Evolutionary conservation across 2,888 invertebrate species (phyloP).

Genomic region (Orthonychiurus folsomi): DNA sequence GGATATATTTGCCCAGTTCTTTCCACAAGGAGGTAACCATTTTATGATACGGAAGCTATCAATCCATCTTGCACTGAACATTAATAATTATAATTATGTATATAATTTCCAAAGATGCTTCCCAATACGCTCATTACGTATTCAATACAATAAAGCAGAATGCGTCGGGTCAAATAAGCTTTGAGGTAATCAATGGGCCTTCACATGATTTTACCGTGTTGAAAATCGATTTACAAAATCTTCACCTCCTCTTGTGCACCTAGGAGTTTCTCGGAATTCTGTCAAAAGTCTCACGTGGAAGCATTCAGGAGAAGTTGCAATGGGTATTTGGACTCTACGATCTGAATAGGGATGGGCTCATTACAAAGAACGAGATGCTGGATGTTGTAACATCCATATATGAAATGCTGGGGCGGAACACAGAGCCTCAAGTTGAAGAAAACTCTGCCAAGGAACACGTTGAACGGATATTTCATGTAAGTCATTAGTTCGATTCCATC

Average conservation of each 20-base stretch:
- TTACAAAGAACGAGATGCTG: slow-evolving; percentile 73
- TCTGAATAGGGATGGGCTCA: slow-evolving; percentile 73
- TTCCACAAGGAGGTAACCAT: slow-evolving; percentile 74
- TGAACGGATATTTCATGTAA: slow-evolving; percentile 74
- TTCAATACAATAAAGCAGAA: slow-evolving; percentile 85
- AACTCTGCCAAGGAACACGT: slow-evolving; percentile 72
- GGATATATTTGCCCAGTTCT: slow-evolving; percentile 79
- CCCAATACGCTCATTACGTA: slow-evolving; percentile 81
- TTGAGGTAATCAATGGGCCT: slow-evolving; percentile 59
- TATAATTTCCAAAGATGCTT: slow-evolving; percentile 70
- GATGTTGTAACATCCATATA: slow-evolving; percentile 76
- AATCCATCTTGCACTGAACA: not conserved
- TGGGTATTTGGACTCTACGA: slow-evolving; percentile 86
- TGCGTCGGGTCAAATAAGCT: slow-evolving; percentile 71
- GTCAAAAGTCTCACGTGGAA: slow-evolving; percentile 74
- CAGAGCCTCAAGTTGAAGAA: slow-evolving; percentile 62
- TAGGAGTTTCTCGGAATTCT: slow-evolving; percentile 77
- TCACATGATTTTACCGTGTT: not conserved
- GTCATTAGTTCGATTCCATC: slow-evolving; percentile 40
- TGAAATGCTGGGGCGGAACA: slow-evolving; percentile 72
- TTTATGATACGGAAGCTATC: too few relatives aligned
- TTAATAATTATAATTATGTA: too few relatives aligned
- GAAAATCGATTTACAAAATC: too few relatives aligned
- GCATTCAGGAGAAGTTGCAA: slow-evolving; percentile 71
- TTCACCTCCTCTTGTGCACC: too few relatives aligned